Evolutionary conservation across 2,113 vertebrate genomes (phyloP).

Genomic region (Mormyrus lacerda): DNA sequence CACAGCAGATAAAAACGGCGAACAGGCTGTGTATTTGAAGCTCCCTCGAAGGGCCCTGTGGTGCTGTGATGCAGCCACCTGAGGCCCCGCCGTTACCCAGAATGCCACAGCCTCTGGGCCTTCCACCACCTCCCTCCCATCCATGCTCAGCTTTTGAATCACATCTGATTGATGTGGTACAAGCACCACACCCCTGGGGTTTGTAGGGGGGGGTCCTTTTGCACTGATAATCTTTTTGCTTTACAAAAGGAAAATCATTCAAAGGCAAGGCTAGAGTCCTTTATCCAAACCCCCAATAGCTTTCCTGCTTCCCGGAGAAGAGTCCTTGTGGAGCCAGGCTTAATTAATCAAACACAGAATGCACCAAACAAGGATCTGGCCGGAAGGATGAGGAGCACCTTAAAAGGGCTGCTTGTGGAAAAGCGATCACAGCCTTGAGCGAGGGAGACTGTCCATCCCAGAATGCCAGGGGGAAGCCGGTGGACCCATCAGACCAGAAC

Average conservation of each 20-base stretch:
- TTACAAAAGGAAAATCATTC: slow-evolving; percentile 26
- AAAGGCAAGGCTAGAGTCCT: slow-evolving; percentile 20
- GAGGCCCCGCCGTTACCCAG: background rate
- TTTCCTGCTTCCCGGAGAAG: background rate
- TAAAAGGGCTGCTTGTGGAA: background rate
- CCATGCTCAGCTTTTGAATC: slow-evolving; percentile 20
- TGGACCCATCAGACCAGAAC: background rate
- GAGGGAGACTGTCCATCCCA: background rate
- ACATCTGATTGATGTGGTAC: slow-evolving; percentile 25
- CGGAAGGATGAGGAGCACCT: background rate
- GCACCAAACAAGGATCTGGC: background rate
- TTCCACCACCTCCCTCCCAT: background rate
- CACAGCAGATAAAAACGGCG: background rate
- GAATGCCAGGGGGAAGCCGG: background rate
- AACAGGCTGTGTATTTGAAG: background rate
- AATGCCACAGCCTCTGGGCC: background rate
- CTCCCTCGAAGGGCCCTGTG: background rate
- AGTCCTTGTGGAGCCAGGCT: background rate
- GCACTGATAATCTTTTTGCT: slow-evolving; percentile 26
- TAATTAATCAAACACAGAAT: slow-evolving; percentile 17
- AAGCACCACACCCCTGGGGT: background rate
- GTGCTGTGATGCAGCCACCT: background rate
- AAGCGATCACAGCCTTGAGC: background rate
- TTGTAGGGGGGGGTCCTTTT: slow-evolving; percentile 1
- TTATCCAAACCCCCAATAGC: background rate